Evolutionary conservation across 2,888 invertebrate species (phyloP).

Genomic region (Mythimna albipuncta): DNA sequence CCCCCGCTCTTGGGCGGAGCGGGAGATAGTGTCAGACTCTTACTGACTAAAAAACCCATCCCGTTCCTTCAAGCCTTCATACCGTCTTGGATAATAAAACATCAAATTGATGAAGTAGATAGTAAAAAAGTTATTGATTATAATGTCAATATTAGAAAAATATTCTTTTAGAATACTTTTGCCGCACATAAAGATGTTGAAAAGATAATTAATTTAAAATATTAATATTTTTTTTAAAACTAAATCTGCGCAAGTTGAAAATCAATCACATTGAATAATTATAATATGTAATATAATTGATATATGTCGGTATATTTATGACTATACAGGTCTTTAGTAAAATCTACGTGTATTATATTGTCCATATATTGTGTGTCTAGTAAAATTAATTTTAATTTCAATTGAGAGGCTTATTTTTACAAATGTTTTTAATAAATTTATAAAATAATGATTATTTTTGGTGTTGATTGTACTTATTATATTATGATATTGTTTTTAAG

Average conservation of each 20-base stretch:
- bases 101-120: background rate
- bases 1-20: too few relatives aligned
- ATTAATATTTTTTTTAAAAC: background rate
- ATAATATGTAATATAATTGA: background rate
- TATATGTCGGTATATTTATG: constrained; percentile 11
- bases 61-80: too few relatives aligned
- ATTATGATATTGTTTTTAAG: constrained; percentile 44
- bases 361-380: constrained; percentile 36
- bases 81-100: background rate
- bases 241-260: background rate
- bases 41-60: too few relatives aligned
- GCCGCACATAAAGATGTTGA: background rate
- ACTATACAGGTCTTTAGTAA: constrained; percentile 33
- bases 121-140: background rate
- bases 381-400: constrained; percentile 33
- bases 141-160: background rate
- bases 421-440: constrained; percentile 31
- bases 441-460: constrained; percentile 37
- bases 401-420: constrained; percentile 43
- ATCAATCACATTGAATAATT: background rate
- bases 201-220: background rate
- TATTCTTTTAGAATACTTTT: background rate
- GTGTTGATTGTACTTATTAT: constrained; percentile 51
- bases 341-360: constrained; percentile 32
- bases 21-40: too few relatives aligned